Percentiles rank a stretch among this genome's conserved stretches.
phyloP scores from a whole-genome alignment of 92 coral and sea anemone species.

The Epizoanthus scotinus region DNA sequence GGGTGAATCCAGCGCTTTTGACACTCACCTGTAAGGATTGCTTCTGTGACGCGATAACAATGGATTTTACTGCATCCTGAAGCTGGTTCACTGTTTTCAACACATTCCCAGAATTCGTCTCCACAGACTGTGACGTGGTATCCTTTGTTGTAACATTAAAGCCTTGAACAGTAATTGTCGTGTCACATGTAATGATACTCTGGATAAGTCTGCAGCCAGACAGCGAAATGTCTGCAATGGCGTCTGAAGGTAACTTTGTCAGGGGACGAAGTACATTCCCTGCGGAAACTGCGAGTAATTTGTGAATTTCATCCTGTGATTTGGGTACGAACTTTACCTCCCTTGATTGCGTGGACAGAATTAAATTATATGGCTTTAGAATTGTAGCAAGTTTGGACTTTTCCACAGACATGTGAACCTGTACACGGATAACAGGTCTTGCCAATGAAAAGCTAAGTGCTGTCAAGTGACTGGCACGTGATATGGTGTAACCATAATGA shows the following conservation, averaged over 20 bases:
- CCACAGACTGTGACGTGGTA: constrained; percentile 38
- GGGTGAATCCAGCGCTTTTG: constrained; percentile 23
- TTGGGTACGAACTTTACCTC: background rate
- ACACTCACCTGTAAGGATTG: constrained; percentile 22
- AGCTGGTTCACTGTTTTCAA: constrained; percentile 55
- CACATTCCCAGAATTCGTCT: constrained; percentile 56
- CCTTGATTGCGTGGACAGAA: background rate
- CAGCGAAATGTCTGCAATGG: constrained; percentile 26
- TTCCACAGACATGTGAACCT: constrained; percentile 22
- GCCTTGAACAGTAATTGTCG: constrained; percentile 50
- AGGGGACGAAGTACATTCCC: constrained; percentile 28
- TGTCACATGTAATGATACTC: constrained; percentile 41
- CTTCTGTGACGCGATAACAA: constrained; percentile 54
- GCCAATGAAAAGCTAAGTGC: constrained; percentile 59
- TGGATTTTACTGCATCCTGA: constrained; percentile 41
- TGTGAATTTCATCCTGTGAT: background rate
- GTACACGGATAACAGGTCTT: constrained; percentile 46
- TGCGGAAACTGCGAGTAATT: constrained; percentile 18
- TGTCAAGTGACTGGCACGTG: constrained; percentile 53
- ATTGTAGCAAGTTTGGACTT: background rate
- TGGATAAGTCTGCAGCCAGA: constrained; percentile 24
- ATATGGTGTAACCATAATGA: constrained; percentile 57
- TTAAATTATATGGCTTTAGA: background rate
- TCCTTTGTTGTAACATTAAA: constrained; percentile 46
- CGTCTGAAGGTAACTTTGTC: constrained; percentile 47